These are phyloP conservation scores for Aphelinus atriplicis DNA, from an alignment of 1,140 invertebrate species.

Conservation along the genomic window DNA sequence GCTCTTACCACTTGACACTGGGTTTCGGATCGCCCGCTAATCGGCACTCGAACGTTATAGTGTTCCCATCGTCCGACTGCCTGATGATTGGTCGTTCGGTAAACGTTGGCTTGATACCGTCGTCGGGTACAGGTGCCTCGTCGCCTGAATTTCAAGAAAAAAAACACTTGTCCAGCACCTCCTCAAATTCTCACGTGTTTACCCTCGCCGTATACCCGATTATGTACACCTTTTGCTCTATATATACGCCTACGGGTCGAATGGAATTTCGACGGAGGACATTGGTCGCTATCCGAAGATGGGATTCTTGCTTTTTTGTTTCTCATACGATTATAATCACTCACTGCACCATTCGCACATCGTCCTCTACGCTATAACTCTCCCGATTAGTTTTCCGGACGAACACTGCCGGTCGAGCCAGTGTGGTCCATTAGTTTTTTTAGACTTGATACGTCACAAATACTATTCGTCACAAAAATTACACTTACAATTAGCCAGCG, in stretches of 20 bases:
- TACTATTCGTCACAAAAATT: constrained; percentile 3
- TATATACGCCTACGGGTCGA: too few species aligned
- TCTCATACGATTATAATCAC: too few species aligned
- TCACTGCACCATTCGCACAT: not conserved
- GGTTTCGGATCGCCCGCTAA: constrained; percentile 95
- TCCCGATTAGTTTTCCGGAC: not conserved
- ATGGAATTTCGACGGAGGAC: too few species aligned
- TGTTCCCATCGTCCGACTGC: constrained; percentile 92
- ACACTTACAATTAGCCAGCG: constrained; percentile 3
- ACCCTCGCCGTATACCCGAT: too few species aligned
- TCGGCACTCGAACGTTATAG: constrained; percentile 94
- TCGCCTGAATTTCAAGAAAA: constrained; percentile 77
- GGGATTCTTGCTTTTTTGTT: too few species aligned
- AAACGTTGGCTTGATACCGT: constrained; percentile 94
- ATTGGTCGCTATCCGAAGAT: too few species aligned
- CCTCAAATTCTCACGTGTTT: too few species aligned
- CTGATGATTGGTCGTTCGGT: constrained; percentile 94
- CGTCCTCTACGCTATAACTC: not conserved
- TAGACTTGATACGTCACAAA: constrained; percentile 3
- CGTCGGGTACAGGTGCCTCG: constrained; percentile 87
- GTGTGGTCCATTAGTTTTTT: constrained; percentile 2
- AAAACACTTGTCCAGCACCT: constrained; percentile 27
- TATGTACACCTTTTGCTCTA: too few species aligned
- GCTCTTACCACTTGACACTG: constrained; percentile 87
- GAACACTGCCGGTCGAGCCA: not conserved